A percentile compares a stretch with the other conserved stretches of the same genome.
phyloP scores from a whole-genome alignment of 2,113 vertebrate species.

The Anas platyrhynchos region DNA sequence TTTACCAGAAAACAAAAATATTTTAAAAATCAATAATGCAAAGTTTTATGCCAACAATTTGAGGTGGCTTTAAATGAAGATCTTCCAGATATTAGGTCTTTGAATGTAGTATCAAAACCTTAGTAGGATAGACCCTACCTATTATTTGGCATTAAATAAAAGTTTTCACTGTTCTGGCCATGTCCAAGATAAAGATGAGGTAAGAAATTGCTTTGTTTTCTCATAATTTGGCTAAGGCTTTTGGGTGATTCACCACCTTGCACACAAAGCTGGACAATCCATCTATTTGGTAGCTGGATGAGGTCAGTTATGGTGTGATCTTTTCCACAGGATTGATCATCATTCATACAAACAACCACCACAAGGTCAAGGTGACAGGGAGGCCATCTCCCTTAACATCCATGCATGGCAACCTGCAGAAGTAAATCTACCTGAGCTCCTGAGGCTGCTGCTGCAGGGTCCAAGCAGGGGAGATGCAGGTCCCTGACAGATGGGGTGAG shows the following conservation, averaged over 20 bases:
- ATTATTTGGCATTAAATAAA: background rate
- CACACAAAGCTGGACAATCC: background rate
- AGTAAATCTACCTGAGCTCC: background rate
- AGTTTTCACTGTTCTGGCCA: background rate
- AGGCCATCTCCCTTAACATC: background rate
- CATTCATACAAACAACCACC: background rate
- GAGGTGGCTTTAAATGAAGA: background rate
- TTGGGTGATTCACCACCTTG: background rate
- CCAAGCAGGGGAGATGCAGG: background rate
- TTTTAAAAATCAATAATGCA: slow-evolving; percentile 7
- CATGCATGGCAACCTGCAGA: background rate
- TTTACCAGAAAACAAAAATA: slow-evolving; percentile 25
- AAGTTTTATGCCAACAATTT: background rate
- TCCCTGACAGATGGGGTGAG: background rate
- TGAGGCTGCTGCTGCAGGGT: background rate
- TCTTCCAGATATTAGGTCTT: background rate
- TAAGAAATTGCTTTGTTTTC: background rate
- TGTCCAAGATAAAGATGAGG: background rate
- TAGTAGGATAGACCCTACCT: background rate
- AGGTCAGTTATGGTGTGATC: background rate
- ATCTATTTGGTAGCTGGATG: background rate
- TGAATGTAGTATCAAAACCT: background rate
- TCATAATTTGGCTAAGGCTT: background rate
- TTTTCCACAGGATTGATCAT: background rate
- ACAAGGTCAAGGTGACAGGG: background rate